Conservation (phyloP, 2,888 invertebrate species). For the Byasa hedistus region DNA sequence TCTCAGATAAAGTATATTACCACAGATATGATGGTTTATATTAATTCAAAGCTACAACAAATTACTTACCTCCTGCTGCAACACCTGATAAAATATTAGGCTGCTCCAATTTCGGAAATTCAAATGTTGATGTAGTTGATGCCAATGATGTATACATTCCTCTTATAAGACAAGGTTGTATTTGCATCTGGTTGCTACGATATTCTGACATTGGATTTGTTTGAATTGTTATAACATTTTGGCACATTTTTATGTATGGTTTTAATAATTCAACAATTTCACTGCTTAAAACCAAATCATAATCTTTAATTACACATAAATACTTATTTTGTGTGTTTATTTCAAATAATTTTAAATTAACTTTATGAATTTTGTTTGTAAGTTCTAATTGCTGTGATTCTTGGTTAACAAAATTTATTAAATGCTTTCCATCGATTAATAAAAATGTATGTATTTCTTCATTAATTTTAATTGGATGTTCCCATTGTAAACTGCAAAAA, state of each 20-base stretch:
- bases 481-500: slow-evolving; percentile 59
- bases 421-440: slow-evolving; percentile 66
- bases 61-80: slow-evolving; percentile 66
- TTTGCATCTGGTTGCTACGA: slow-evolving; percentile 45
- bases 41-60: too few relatives aligned
- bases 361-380: slow-evolving; percentile 52
- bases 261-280: slow-evolving; percentile 62
- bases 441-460: slow-evolving; percentile 52
- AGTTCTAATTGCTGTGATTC: slow-evolving; percentile 39
- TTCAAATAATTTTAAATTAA: slow-evolving; percentile 56
- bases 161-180: slow-evolving; percentile 53
- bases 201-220: slow-evolving; percentile 66
- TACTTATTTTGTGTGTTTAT: slow-evolving; percentile 47
- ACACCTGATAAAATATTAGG: slow-evolving; percentile 74
- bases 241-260: slow-evolving; percentile 49
- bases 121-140: slow-evolving; percentile 36
- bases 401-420: slow-evolving; percentile 53
- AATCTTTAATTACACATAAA: slow-evolving; percentile 61
- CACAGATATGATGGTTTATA: too few relatives aligned
- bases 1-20: too few relatives aligned
- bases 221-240: slow-evolving; percentile 56
- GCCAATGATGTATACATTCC: slow-evolving; percentile 48
- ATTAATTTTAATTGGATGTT: slow-evolving; percentile 40
- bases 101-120: slow-evolving; percentile 64
- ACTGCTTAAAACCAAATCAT: slow-evolving; percentile 59